Conservation (phyloP, 2,113 vertebrate species). For the Chlamydotis undulata region DNA sequence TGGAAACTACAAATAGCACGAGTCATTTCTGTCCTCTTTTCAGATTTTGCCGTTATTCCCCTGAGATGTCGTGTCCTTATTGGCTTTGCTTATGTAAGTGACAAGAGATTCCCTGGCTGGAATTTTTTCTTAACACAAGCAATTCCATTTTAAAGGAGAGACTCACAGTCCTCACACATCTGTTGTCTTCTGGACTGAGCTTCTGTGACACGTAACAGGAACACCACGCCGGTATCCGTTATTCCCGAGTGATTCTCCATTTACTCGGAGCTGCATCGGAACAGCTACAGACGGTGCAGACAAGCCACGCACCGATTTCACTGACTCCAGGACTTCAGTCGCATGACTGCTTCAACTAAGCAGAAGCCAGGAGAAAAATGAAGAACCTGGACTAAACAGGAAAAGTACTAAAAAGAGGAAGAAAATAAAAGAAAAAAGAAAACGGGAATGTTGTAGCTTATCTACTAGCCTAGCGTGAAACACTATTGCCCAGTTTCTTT, state of each 20-base stretch:
- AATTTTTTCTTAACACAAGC: neutral
- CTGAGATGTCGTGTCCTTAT: constrained; percentile 31
- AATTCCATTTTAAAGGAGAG: neutral
- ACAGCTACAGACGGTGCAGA: neutral
- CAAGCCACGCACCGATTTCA: neutral
- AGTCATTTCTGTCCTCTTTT: constrained; percentile 11
- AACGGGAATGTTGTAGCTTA: neutral
- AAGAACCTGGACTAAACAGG: neutral
- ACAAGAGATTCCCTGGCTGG: neutral
- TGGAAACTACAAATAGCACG: neutral
- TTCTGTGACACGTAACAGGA: neutral
- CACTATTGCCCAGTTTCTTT: neutral
- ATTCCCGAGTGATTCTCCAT: neutral
- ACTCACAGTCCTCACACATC: neutral
- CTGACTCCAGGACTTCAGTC: neutral
- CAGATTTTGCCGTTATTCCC: constrained; percentile 66
- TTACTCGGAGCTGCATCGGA: neutral
- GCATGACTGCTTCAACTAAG: neutral
- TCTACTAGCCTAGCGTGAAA: neutral
- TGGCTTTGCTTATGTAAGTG: constrained; percentile 9
- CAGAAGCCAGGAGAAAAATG: neutral
- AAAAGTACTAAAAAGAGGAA: neutral
- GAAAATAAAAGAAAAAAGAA: too few species aligned
- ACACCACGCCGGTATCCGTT: neutral
- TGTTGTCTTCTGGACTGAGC: neutral